Base-by-base conservation (phyloP, 1,140 invertebrate genomes). In the Stenopsyche tienmushanensis region DNA sequence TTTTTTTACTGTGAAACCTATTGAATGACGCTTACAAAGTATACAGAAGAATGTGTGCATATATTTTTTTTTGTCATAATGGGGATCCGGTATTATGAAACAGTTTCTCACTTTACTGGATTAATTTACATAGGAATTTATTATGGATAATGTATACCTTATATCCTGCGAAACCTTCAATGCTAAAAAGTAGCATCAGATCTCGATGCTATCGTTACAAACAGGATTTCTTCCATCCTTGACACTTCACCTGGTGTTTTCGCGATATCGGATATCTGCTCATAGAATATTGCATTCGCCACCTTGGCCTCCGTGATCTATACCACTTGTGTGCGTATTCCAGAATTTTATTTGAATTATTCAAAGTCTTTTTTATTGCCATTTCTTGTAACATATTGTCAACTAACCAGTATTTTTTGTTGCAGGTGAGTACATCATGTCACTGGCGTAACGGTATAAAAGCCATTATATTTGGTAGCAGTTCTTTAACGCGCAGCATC, bases 181-280 rank as follows among this genome's bases (percentile, higher is more conserved):
- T 18, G 24, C 39, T 54, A 17, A 34, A 54, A 34, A 3, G 26
- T 54, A 54, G 2, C 20, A 54, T 1, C 24, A 13, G 57, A 47
- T 18, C 29, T 20, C 15, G 57, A 60, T 60, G 23, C 39, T 49
- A 60, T 60, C 57, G 42, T 60, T 15, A 44, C 44, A 18, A 60
- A 60, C 57, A 60, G 57, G 57, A 60, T 60, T 60, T 60, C 57
- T 57, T 15, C 54, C 39, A 60, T 60, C 57, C 57, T 60, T 60
- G 57, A 60, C 57, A 60, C 57, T 60, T 60, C 57, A 60, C 57
- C 57, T 60, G 57, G 41, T 49, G 57, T 34, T 57, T 42, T 47
- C 57, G 39, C 23, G 57, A 60, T 60, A 34, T 39, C 57, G 41
- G 29, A 57, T 57, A 57, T 29, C 54, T 26, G 39, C 54, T 41